These are phyloP conservation scores for Aptenodytes patagonicus DNA, from an alignment of 2,113 vertebrate species.

Conservation along the genomic window DNA sequence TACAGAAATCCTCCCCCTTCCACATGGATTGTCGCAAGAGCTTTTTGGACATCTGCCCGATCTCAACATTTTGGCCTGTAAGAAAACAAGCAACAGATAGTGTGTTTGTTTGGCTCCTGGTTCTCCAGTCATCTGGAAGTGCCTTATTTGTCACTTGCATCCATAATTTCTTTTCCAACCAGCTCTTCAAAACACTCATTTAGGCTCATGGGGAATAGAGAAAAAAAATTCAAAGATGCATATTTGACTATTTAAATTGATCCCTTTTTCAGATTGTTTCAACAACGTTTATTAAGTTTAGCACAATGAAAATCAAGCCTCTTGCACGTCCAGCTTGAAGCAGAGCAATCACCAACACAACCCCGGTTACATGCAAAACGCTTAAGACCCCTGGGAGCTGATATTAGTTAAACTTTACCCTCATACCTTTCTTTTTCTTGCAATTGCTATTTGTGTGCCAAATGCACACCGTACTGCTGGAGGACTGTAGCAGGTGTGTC, in stretches of 20 bases:
- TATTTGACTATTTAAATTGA: neutral
- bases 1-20: constrained; percentile 53
- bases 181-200: constrained; percentile 3
- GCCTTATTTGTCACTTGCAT: constrained; percentile 31
- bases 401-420: constrained; percentile 27
- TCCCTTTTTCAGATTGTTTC: neutral
- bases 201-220: neutral
- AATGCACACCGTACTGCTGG: neutral
- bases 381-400: neutral
- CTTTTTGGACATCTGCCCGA: constrained; percentile 60
- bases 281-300: neutral
- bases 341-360: neutral
- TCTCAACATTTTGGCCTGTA: constrained; percentile 56
- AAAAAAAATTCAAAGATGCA: neutral
- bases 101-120: constrained; percentile 49
- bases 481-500: neutral
- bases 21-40: constrained; percentile 28
- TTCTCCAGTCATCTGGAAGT: constrained; percentile 43
- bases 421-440: neutral
- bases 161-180: constrained; percentile 20
- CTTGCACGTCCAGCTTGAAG: neutral
- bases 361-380: neutral
- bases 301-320: neutral
- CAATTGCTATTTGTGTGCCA: neutral
- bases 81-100: constrained; percentile 60